Evolutionary conservation across 2,888 invertebrate species (phyloP), one percentile per base, ranked within the genome.

Genomic region (Tortrix viridana): DNA sequence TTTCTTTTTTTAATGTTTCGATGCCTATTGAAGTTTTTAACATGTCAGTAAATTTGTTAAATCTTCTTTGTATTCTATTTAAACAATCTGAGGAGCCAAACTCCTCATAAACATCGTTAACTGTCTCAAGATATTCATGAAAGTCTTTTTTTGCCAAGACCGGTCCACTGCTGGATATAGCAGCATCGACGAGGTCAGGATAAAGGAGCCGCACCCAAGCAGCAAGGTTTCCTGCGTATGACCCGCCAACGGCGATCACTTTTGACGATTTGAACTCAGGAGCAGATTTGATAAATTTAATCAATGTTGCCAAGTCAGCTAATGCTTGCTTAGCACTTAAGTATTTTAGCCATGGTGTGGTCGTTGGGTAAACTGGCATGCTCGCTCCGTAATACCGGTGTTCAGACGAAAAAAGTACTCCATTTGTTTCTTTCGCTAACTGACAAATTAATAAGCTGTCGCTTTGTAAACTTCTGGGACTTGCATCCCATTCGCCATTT

Each of bases 311-410:
- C 18, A 82, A 68, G 73, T 91, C 90, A 18, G 87, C 89, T 37
- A 90, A 73, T 6, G 89, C 87, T 77, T 90, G 91, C 60, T 76
- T 76, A 0, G 87, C 77, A 70, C 79, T 86, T 9, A 90, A 74
- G 67, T 78, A 89, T 58, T 76, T 73, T n/a, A 90, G 74, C 64
- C 82, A 82, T 65, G 84, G 74, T 0, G 77, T 71, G 1, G 69
- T 81, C 1, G 74, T 73, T n/a, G 80, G 71, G 18, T 80, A 46
- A 12, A 87, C 77, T 2, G 90, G 90, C 67, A 81, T 82, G 65
- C 89, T 90, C 19, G 84, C 72, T 0, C 90, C 90, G 43, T 90
- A 90, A 71, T 88, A 91, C 67, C 91, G 84, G 53, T 90, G 90
- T 72, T 90, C 91, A 2, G 82, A 71, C 47, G 79, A 67, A 67